Evolutionary conservation across 2,113 vertebrate genomes (phyloP).

Genomic region (Brachypteracias leptosomus): DNA sequence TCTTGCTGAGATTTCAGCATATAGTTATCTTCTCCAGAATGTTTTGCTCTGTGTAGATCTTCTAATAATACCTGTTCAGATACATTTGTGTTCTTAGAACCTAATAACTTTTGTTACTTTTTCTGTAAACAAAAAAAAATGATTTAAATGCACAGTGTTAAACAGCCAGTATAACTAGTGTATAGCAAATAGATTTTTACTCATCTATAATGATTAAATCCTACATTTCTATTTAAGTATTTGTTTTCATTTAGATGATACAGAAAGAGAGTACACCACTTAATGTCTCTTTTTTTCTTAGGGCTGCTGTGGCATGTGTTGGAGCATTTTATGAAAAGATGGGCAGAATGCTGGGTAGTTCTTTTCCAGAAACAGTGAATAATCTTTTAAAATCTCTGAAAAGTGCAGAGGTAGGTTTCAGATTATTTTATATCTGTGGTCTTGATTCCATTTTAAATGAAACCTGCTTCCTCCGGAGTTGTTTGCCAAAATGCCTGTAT

Average conservation of each 20-base stretch:
- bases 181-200: not conserved
- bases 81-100: not conserved
- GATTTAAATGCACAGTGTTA: fast-evolving
- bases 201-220: not conserved
- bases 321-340: slow-evolving; percentile 99
- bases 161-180: not conserved
- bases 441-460: not conserved
- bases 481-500: not conserved
- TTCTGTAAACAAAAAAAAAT: not conserved
- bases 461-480: not conserved
- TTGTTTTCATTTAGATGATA: not conserved
- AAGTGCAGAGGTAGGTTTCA: slow-evolving; percentile 88
- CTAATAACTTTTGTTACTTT: not conserved
- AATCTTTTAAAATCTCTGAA: slow-evolving; percentile 97
- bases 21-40: not conserved
- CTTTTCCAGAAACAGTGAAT: slow-evolving; percentile 97
- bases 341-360: slow-evolving; percentile 97
- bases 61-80: not conserved
- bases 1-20: not conserved
- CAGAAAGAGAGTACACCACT: not conserved
- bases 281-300: slow-evolving; percentile 43
- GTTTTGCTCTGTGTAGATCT: not conserved
- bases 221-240: not conserved
- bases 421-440: not conserved
- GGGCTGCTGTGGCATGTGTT: slow-evolving; percentile 95